Percentiles rank a stretch among this genome's conserved stretches.
phyloP scores from a whole-genome alignment of 1,140 invertebrate genomes.

The Rhyzopertha dominica region DNA sequence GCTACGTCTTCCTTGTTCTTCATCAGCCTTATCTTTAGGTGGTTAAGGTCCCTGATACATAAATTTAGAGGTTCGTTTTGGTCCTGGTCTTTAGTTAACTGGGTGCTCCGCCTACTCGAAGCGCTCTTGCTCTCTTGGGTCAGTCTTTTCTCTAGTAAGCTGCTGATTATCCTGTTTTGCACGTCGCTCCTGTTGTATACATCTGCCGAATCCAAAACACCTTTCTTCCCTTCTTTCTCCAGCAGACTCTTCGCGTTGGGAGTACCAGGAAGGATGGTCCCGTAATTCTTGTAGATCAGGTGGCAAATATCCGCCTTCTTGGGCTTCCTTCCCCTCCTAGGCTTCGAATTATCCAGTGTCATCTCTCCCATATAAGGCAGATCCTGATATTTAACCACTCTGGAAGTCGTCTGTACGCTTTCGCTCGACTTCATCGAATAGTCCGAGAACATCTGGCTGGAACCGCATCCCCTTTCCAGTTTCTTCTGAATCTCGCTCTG shows the following conservation, averaged over 20 bases:
- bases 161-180: constrained; percentile 65
- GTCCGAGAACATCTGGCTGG: constrained; percentile 41
- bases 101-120: constrained; percentile 15
- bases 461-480: constrained; percentile 15
- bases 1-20: constrained; percentile 55
- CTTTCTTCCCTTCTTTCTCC: constrained; percentile 37
- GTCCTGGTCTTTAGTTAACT: constrained; percentile 35
- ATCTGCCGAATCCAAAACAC: constrained; percentile 18
- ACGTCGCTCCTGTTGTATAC: constrained; percentile 52
- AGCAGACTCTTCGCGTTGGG: constrained; percentile 51
- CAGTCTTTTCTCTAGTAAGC: constrained; percentile 60
- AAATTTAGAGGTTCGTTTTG: constrained; percentile 76
- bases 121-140: constrained; percentile 59
- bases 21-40: constrained; percentile 58
- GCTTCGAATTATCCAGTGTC: constrained; percentile 79
- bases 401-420: constrained; percentile 40
- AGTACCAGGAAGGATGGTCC: constrained; percentile 72
- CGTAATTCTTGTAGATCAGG: constrained; percentile 86
- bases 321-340: constrained; percentile 75
- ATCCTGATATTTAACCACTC: constrained; percentile 69
- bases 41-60: constrained; percentile 68
- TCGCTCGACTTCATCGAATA: background rate
- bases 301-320: constrained; percentile 88
- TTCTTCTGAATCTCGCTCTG: constrained; percentile 52
- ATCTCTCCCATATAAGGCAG: constrained; percentile 88